These are phyloP conservation scores for Menidia menidia DNA, from an alignment of 2,797 vertebrate species.

Conservation along the genomic window DNA sequence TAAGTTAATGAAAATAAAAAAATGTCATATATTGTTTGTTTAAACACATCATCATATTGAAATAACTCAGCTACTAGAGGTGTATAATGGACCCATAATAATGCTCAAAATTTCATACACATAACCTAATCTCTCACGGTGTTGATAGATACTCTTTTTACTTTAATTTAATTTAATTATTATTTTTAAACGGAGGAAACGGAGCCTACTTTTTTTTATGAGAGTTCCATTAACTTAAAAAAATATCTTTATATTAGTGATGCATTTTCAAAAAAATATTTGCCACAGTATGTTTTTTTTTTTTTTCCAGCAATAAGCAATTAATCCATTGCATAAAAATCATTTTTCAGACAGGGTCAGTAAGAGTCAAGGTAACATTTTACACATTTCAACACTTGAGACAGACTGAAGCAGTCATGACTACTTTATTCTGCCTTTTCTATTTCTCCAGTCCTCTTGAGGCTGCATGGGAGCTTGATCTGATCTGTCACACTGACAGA, in stretches of 20 bases:
- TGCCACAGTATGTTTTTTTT: too few relatives aligned
- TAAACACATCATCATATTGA: constrained; percentile 22
- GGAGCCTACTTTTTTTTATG: neutral
- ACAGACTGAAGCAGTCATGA: constrained; percentile 18
- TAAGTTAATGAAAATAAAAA: neutral
- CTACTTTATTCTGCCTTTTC: constrained; percentile 15
- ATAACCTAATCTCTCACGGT: neutral
- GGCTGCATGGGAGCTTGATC: constrained; percentile 39
- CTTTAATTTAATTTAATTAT: too few relatives aligned
- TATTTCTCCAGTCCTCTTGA: constrained; percentile 30
- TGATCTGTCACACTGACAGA: constrained; percentile 59
- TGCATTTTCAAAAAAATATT: neutral
- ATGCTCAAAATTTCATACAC: neutral
- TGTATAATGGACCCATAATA: constrained; percentile 14
- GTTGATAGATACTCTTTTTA: neutral
- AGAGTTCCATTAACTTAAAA: neutral
- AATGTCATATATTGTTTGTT: neutral
- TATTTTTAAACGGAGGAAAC: too few relatives aligned
- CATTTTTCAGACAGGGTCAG: neutral
- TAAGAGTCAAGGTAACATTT: neutral
- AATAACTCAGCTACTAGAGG: constrained; percentile 15
- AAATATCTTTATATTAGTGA: neutral
- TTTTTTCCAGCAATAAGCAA: neutral
- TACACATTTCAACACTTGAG: constrained; percentile 8
- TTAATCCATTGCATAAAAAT: neutral